Evolutionary conservation across 2,888 invertebrate genomes (phyloP), one percentile per base, ranked within the genome.

Genomic region (Steinernema scapterisci): DNA sequence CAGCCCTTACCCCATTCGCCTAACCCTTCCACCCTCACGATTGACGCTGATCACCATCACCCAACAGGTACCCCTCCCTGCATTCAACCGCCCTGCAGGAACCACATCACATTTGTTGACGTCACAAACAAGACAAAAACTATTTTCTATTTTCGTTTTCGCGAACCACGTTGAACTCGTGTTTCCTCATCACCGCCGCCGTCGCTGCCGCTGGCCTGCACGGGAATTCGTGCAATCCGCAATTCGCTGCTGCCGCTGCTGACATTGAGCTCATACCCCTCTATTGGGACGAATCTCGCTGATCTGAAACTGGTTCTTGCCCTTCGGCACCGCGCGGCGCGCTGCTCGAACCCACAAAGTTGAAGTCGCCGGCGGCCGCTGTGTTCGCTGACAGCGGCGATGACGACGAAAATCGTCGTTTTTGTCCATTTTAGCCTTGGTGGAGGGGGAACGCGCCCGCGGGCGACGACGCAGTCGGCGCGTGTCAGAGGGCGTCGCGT

Each of bases 401-500:
- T 9, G 63, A 25, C 63, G 21, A 13, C 63, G n/a, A n/a, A n/a
- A n/a, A n/a, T n/a, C n/a, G n/a, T n/a, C n/a, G 63, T 63, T 63
- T 63, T 63, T 63, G 31, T 31, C 63, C n/a, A 3, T 48, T 19
- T 16, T 48, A n/a, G 7, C n/a, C 9, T 16, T 5, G 13, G n/a
- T 16, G 48, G 3, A 5, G 48, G 5, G 3, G 48, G 16, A 16
- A 19, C 19, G 16, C 48, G 48, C 48, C 48, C 19, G 48, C 48
- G 48, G 48, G 48, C n/a, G 48, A 48, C 48, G 48, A 7, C 48
- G 48, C 48, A 5, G 21, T 13, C 25, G 25, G 2, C 52, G 52
- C 63, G 63, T 63, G 63, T 63, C 63, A 63, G 63, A 63, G 63
- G 63, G 63, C 63, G 63, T 48, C 48, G 45, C 45, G 45, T 19